Percentiles rank a stretch among this genome's conserved stretches.
These are phyloP conservation scores for Meliscaeva auricollis DNA, from an alignment of 2,888 invertebrate species.

Conservation along the genomic window DNA sequence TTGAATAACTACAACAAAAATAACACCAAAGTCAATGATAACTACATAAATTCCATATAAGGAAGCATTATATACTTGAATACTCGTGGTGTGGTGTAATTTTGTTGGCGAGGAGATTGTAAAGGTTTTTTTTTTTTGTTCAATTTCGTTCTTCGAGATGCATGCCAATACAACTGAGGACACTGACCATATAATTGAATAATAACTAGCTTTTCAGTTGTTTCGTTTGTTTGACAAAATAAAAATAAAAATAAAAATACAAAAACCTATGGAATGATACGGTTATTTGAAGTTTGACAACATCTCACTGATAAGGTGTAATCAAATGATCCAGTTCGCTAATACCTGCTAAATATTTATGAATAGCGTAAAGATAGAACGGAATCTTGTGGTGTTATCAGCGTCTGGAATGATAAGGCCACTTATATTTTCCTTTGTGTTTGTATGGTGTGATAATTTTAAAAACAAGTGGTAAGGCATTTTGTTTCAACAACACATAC, in stretches of 20 bases:
- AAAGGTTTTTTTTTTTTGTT: background rate
- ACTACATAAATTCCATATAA: constrained; percentile 9
- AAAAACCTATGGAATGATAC: background rate
- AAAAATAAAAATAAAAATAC: too few species aligned
- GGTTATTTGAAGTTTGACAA: constrained; percentile 25
- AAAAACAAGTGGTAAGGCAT: background rate
- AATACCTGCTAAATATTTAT: constrained; percentile 43
- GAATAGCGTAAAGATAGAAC: constrained; percentile 58
- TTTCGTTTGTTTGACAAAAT: background rate
- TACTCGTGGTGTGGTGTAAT: background rate
- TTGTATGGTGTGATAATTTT: background rate
- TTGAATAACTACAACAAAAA: constrained; percentile 28
- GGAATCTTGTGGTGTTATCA: constrained; percentile 20
- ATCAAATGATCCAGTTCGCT: constrained; percentile 37
- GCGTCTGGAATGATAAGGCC: constrained; percentile 47
- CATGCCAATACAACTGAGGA: constrained; percentile 39
- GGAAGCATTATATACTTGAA: constrained; percentile 10
- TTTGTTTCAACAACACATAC: background rate
- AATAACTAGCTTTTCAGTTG: background rate
- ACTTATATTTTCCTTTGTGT: background rate
- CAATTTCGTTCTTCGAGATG: constrained; percentile 21
- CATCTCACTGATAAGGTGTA: constrained; percentile 42
- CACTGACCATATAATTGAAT: constrained; percentile 58
- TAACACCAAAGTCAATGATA: constrained; percentile 31
- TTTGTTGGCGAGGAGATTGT: constrained; percentile 20